Evolutionary conservation across 2,888 invertebrate genomes (phyloP), one percentile per base, ranked within the genome.

Genomic region (Notodonta ziczac): DNA sequence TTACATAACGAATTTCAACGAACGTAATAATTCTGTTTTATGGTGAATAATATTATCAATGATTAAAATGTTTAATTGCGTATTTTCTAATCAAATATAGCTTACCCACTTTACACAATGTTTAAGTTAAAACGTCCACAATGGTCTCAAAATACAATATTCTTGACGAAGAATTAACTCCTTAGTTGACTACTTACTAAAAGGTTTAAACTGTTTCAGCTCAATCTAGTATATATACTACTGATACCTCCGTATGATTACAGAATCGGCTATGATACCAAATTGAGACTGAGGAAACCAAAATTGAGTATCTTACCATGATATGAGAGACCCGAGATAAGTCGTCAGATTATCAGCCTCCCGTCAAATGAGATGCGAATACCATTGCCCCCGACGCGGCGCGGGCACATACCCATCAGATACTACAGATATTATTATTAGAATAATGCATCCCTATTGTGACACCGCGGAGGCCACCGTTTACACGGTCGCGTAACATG

Each of bases 381-480:
- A 71, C 60, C 58, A 68, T 68, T 63, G 63, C 63, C 63, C 24
- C 56, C 42, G 56, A n/a, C 62, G 44, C 57, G 64, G 39, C 62
- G 44, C 57, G 65, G 40, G 65, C 64, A 61, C 67, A 69, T 66
- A 64, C 65, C 63, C 62, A 68, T 74, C 76, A 76, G 81, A 81
- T 76, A 77, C 56, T 48, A 14, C 56, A 68, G 72, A 74, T 75
- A 72, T 77, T 86, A 85, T 85, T 86, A 86, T 84, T 85, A 85
- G 81, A 81, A 84, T 83, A 78, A 83, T 74, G 66, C 74, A 72
- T 65, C 62, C 67, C 77, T 79, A 81, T 84, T 83, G 84, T 83
- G 74, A 73, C 67, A 81, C 67, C 67, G 62, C 66, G 64, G 73
- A 67, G 72, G 70, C 70, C 66, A 66, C 59, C 77, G 63, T 60